A percentile compares a stretch with the other conserved stretches of the same genome.
These are phyloP conservation scores for Patella vulgata DNA, from an alignment of 1,140 invertebrate species.

Conservation along the genomic window DNA sequence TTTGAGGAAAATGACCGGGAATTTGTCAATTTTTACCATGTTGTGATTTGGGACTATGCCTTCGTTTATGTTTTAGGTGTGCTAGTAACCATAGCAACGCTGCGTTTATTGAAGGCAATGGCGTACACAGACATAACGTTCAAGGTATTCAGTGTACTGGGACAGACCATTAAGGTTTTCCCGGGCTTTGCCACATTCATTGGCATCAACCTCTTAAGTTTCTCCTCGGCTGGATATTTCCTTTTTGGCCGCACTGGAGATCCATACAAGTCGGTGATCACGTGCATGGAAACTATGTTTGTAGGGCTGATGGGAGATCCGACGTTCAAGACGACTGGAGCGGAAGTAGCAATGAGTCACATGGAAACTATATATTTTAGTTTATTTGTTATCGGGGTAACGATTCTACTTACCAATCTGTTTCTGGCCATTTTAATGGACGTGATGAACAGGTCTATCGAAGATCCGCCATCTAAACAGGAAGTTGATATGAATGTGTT, in stretches of 20 bases:
- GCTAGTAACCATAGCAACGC: constrained; percentile 29
- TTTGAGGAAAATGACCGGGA: constrained; percentile 24
- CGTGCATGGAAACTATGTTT: constrained; percentile 40
- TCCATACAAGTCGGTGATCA: constrained; percentile 43
- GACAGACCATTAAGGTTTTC: constrained; percentile 32
- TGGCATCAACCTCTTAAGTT: constrained; percentile 31
- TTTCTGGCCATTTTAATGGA: constrained; percentile 46
- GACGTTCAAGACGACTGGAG: constrained; percentile 24
- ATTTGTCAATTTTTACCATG: constrained; percentile 38
- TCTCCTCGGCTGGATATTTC: constrained; percentile 36
- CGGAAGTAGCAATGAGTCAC: no score
- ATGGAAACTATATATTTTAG: constrained; percentile 34
- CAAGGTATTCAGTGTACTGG: constrained; percentile 38
- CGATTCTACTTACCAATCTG: constrained; percentile 43
- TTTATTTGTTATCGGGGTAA: constrained; percentile 34
- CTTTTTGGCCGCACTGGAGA: constrained; percentile 39
- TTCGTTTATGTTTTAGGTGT: constrained; percentile 21
- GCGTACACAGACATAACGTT: constrained; percentile 31
- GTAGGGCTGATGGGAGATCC: constrained; percentile 75
- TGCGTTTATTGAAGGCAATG: constrained; percentile 37
- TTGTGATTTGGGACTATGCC: constrained; percentile 36
- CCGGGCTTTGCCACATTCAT: constrained; percentile 43
- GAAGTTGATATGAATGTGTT: background rate
- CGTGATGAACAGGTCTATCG: constrained; percentile 23
- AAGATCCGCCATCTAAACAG: no score